phyloP scores from a whole-genome alignment of 2,888 invertebrate species.

The Ceramica pisi region DNA sequence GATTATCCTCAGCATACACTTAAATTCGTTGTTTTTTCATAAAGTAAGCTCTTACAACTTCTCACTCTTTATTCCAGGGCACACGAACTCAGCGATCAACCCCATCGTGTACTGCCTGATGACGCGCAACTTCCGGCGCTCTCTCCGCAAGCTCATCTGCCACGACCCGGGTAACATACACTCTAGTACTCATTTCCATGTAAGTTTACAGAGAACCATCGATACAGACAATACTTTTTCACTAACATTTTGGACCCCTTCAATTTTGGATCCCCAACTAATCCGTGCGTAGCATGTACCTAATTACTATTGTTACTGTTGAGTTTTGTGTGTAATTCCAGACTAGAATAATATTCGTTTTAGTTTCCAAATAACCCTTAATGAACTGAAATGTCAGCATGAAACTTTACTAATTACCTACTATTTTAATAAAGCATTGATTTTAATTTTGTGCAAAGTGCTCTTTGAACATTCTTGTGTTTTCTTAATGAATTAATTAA shows the following conservation, averaged over 20 bases:
- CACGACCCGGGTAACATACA: constrained; percentile 88
- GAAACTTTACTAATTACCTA: no score
- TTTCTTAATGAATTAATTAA: constrained; percentile 15
- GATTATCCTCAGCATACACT: neutral
- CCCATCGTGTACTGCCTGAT: constrained; percentile 94
- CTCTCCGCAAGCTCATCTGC: constrained; percentile 92
- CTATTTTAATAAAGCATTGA: neutral
- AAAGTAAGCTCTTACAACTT: no score
- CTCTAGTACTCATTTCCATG: constrained; percentile 90
- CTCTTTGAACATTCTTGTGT: constrained; percentile 20
- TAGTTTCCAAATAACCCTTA: no score
- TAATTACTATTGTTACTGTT: no score
- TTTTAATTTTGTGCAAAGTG: constrained; percentile 9
- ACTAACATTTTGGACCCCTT: no score
- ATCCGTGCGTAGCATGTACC: constrained; percentile 13
- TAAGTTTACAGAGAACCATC: constrained; percentile 78
- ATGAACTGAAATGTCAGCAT: no score
- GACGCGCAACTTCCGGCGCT: constrained; percentile 93
- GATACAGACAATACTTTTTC: no score
- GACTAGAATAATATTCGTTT: no score
- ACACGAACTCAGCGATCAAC: constrained; percentile 94
- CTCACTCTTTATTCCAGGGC: constrained; percentile 84
- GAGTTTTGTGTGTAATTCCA: no score
- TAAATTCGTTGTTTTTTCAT: no score
- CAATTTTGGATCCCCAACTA: no score